Conservation (phyloP, 2,113 vertebrate species). For the Condylura cristata region DNA sequence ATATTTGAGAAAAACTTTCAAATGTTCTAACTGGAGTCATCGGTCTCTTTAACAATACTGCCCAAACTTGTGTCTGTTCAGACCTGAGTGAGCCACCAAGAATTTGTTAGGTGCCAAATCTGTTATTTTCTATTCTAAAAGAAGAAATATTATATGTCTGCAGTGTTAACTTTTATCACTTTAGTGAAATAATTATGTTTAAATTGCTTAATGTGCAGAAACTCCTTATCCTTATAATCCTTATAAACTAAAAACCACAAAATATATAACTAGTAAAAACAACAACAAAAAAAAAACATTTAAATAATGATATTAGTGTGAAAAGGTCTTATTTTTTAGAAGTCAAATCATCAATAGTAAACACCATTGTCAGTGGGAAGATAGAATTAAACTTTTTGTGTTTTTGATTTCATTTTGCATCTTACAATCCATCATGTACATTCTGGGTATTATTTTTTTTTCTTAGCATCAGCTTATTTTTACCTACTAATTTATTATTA, state of each 20-base stretch:
- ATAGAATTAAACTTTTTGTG: background rate
- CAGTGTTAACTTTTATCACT: background rate
- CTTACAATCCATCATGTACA: background rate
- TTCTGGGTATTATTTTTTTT: background rate
- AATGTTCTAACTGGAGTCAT: background rate
- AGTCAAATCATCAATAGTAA: background rate
- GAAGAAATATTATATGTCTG: background rate
- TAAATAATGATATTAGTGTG: background rate
- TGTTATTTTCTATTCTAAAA: slow-evolving; percentile 37
- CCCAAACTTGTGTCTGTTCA: background rate
- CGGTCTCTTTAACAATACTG: background rate
- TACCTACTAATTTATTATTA: background rate
- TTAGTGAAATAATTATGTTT: slow-evolving; percentile 31
- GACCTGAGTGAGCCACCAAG: background rate
- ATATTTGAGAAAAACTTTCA: background rate
- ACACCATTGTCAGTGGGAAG: background rate
- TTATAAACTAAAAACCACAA: slow-evolving; percentile 2
- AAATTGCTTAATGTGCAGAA: background rate
- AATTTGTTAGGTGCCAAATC: background rate
- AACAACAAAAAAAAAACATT: background rate
- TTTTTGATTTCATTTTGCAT: background rate
- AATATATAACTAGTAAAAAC: background rate
- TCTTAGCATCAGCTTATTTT: background rate
- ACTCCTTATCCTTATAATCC: background rate
- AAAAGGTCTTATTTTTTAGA: slow-evolving; percentile 13